Evolutionary conservation across 2,113 vertebrate genomes (phyloP), one percentile per base, ranked within the genome.

Genomic region (Arenaria interpres): DNA sequence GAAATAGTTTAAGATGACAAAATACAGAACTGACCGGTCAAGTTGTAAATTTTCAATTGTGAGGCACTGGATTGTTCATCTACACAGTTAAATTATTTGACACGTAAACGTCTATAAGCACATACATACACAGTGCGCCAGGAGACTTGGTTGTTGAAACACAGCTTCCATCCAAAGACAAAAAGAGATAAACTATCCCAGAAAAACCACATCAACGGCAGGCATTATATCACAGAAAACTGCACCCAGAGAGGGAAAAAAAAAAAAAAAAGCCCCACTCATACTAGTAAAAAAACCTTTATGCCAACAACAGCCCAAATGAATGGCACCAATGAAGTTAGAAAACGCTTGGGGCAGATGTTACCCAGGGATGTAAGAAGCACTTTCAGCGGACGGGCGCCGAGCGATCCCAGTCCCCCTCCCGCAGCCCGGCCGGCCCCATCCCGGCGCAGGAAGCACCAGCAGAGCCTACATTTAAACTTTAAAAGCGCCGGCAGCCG

Each of bases 91-190:
- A 50, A 23, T 37, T 60, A 23, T 72, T 25, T 28, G 35, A 68
- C 62, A 41, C 11, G 25, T 4, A 35, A 66, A 54, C 12, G 41
- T 46, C 73, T n/a, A 53, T 16, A 4, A 2, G 14, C 21, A 35
- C 4, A 0, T 21, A 48, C 1, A 0, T 23, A 63, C 17, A 11
- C 37, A 21, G 2, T 0, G 24, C 28, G 30, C 69, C 91, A 43
- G 35, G 62, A 75, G 37, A 75, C 6, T 16, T 7, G 10, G 56
- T 13, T 48, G 43, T 77, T 7, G 21, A 78, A 41, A 57, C 46
- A 79, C 25, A 46, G 73, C 35, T 81, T 28, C 48, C 4, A 82
- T 5, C 51, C 66, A 28, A 32, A 35, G 46, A n/a, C 35, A 85
- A 20, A 72, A 72, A 54, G 12, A 51, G 7, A 77, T 4, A 37